phyloP scores from a whole-genome alignment of 2,888 invertebrate genomes.

The Hetaerina titia region DNA sequence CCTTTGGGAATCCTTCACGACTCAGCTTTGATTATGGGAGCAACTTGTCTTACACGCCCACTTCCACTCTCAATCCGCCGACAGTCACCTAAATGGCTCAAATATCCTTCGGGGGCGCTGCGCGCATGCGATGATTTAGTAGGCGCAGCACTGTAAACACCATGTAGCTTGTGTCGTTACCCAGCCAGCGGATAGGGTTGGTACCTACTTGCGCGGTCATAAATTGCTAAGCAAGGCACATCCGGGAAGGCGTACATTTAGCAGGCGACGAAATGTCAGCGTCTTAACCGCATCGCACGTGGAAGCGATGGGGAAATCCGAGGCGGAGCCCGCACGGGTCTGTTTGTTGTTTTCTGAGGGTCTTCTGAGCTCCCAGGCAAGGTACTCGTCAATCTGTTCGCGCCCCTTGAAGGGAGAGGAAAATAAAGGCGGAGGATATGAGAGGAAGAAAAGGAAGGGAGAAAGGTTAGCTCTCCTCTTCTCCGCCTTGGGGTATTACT shows the following conservation, averaged over 20 bases:
- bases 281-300: background rate
- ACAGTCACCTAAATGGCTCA: too few relatives aligned
- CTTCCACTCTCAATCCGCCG: too few relatives aligned
- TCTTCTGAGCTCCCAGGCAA: background rate
- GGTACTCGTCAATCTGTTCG: background rate
- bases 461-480: background rate
- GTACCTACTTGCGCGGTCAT: too few relatives aligned
- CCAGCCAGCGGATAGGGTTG: too few relatives aligned
- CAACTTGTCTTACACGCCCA: too few relatives aligned
- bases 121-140: too few relatives aligned
- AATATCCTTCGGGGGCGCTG: too few relatives aligned
- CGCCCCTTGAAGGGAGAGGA: background rate
- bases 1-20: too few relatives aligned
- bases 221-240: background rate
- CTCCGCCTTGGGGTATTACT: background rate
- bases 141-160: too few relatives aligned
- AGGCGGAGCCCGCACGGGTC: background rate
- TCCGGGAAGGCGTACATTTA: background rate
- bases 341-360: background rate
- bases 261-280: slow-evolving; percentile 17
- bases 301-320: background rate
- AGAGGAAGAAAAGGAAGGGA: background rate
- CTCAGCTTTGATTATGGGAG: too few relatives aligned
- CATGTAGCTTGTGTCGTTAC: too few relatives aligned
- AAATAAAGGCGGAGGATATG: background rate